phyloP scores from a whole-genome alignment of 2,113 vertebrate genomes.

The Hystrix brachyura region DNA sequence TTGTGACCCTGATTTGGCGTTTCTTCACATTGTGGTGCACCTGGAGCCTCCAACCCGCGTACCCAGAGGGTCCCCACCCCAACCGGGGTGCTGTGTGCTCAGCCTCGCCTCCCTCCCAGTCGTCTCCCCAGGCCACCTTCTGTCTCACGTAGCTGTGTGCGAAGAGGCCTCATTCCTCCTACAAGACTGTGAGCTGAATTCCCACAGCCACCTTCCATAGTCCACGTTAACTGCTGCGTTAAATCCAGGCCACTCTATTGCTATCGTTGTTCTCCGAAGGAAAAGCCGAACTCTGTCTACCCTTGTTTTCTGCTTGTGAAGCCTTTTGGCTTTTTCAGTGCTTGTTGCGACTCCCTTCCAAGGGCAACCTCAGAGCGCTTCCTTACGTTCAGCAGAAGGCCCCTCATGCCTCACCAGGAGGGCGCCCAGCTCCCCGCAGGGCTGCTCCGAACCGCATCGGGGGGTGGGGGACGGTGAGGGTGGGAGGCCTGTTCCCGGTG shows the following conservation, averaged over 20 bases:
- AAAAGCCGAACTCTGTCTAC: neutral
- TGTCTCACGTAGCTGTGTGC: neutral
- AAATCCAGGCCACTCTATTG: neutral
- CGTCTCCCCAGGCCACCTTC: neutral
- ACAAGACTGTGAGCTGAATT: neutral
- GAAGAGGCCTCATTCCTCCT: neutral
- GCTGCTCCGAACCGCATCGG: neutral
- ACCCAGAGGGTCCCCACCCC: neutral
- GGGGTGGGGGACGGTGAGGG: neutral
- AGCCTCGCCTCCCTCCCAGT: neutral
- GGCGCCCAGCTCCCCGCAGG: neutral
- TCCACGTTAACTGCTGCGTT: neutral
- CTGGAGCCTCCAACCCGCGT: neutral
- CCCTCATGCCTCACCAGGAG: neutral
- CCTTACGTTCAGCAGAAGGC: neutral
- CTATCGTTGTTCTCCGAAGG: too few relatives aligned
- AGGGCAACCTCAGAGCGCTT: neutral
- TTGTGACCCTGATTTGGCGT: neutral
- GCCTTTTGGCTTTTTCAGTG: neutral
- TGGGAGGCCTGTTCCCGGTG: neutral
- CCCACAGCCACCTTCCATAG: neutral
- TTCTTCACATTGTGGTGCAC: neutral
- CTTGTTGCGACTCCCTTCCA: neutral
- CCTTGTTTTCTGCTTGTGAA: neutral
- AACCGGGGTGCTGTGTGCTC: accelerated